These are phyloP conservation scores for Creontiades dilutus DNA, from an alignment of 2,888 invertebrate species.

Conservation along the genomic window DNA sequence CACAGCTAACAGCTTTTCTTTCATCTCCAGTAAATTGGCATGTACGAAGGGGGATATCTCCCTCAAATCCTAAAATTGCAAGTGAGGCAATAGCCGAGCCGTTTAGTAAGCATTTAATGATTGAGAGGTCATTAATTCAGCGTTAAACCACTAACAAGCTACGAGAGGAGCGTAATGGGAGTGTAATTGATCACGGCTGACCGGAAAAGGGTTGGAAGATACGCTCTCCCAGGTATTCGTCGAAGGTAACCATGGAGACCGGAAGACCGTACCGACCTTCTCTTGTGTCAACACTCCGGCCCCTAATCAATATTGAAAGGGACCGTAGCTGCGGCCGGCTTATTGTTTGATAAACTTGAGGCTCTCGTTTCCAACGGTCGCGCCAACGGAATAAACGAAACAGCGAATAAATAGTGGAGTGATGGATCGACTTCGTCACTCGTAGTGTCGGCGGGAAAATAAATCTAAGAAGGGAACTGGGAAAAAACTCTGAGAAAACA, in stretches of 20 bases:
- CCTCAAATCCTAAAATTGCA: background rate
- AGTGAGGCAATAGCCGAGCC: background rate
- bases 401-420: background rate
- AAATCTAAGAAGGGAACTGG: too few relatives aligned
- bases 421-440: too few relatives aligned
- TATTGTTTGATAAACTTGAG: slow-evolving; percentile 58
- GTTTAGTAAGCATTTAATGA: slow-evolving; percentile 23
- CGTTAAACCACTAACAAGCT: background rate
- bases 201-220: background rate
- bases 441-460: too few relatives aligned
- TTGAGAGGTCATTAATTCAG: slow-evolving; percentile 22
- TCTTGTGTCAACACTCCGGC: slow-evolving; percentile 68
- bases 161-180: slow-evolving; percentile 3
- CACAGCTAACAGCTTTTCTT: too few relatives aligned
- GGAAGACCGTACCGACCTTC: slow-evolving; percentile 61
- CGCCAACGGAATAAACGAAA: background rate
- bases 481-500: too few relatives aligned
- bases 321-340: slow-evolving; percentile 33
- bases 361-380: background rate
- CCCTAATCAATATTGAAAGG: slow-evolving; percentile 64
- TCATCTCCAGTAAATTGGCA: too few relatives aligned
- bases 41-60: too few relatives aligned
- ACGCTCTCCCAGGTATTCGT: slow-evolving; percentile 31
- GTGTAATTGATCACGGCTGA: slow-evolving; percentile 36
- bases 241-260: slow-evolving; percentile 56